Base-by-base conservation (phyloP, 2,113 vertebrate species). In the Sylvilagus bachmani region DNA sequence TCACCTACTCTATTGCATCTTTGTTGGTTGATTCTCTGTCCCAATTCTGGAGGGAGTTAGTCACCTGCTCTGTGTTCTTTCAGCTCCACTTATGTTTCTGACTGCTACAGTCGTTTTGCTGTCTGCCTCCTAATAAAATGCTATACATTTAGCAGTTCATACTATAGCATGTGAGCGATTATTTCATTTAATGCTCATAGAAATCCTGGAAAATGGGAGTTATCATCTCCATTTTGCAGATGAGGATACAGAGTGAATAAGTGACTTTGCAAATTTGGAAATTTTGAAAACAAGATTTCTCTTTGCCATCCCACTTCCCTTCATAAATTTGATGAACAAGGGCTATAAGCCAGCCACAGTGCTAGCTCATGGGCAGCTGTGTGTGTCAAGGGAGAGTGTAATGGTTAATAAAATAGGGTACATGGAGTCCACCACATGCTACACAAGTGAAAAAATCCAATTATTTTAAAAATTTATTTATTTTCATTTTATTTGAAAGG, bases 121-220 rank as follows among this genome's bases (percentile, higher is more conserved):
- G 49, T 62, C 36, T 90, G 51, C 21, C 55, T 80, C 91, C 3
- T 64, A 33, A 91, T 94, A 86, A 96, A 83, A 87, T 89, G 25
- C 12, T 78, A 14, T 91, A 93, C 25, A 13, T 14, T 95, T 78
- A 71, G 61, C n/a, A 67, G 67, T 73, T 96, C 90, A 25, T n/a
- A 38, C 61, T 51, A 74, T 1, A 81, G n/a, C 33, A 73, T 74
- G 27, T 84, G n/a, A 49, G 12, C 49, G 29, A 79, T 38, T 49
- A 84, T 94, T 66, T 73, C 49, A 95, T 36, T 91, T 91, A 86
- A 80, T 90, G 95, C 38, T 90, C 10, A 44, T 51, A 69, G 81
- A 11, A 83, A 66, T 22, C 6, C 44, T 55, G 17, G 66, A 27
- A 91, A 86, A 55, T 49, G 71, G 31, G 10, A 17, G 25, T 53